Conservation (phyloP, 2,797 vertebrate genomes). For the Falco novaeseelandiae region DNA sequence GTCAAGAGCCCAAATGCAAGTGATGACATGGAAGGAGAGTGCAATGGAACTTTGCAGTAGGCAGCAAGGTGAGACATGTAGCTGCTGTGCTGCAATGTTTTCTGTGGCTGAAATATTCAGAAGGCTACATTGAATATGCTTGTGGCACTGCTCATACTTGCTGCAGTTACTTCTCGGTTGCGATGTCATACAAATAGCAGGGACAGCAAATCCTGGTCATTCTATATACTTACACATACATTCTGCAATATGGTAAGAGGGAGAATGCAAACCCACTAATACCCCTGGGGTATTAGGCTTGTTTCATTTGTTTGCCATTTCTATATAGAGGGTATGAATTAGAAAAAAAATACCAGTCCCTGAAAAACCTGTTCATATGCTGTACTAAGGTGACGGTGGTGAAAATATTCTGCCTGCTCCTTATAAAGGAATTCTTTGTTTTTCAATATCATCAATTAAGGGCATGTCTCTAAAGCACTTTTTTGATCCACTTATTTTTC, state of each 20-base stretch:
- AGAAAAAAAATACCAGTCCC: neutral
- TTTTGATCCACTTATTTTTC: constrained; percentile 62
- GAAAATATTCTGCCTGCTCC: neutral
- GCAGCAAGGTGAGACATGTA: neutral
- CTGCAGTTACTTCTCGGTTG: neutral
- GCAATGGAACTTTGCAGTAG: neutral
- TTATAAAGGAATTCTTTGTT: constrained; percentile 20
- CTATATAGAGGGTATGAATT: neutral
- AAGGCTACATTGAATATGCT: neutral
- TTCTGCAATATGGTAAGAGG: neutral
- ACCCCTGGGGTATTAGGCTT: neutral
- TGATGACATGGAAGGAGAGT: neutral
- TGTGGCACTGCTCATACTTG: neutral
- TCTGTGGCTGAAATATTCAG: neutral
- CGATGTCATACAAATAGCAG: neutral
- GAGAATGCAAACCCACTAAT: neutral
- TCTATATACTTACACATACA: neutral
- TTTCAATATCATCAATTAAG: constrained; percentile 1
- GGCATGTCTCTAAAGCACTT: constrained; percentile 46
- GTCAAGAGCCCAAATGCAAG: neutral
- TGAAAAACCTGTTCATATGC: neutral
- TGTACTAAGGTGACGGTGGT: neutral
- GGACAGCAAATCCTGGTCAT: neutral
- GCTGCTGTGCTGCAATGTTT: neutral
- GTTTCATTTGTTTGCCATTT: neutral